Evolutionary conservation across 2,113 vertebrate genomes (phyloP).

Genomic region (Nyctibius bracteatus): DNA sequence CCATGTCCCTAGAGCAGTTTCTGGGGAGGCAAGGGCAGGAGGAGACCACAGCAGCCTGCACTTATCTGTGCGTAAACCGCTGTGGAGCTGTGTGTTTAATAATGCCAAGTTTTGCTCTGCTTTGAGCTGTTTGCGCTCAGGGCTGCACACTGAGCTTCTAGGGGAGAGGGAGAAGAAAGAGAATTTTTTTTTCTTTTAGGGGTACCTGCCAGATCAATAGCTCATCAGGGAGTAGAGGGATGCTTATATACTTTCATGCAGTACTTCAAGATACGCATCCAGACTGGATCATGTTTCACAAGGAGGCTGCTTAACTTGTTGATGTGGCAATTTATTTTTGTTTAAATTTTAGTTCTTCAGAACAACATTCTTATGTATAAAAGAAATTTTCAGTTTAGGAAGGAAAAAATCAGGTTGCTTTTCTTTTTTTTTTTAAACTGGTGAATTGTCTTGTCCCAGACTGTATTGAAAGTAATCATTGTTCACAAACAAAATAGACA

Average conservation of each 20-base stretch:
- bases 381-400: background rate
- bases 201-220: background rate
- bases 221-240: background rate
- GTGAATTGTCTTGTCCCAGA: background rate
- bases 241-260: background rate
- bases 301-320: background rate
- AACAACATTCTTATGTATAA: background rate
- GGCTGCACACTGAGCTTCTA: background rate
- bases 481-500: background rate
- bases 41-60: background rate
- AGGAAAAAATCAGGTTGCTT: background rate
- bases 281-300: background rate
- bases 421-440: background rate
- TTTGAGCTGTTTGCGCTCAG: background rate
- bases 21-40: background rate
- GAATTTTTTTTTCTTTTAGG: background rate
- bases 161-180: background rate
- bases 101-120: background rate
- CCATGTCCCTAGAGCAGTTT: background rate
- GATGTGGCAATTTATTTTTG: background rate
- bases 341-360: background rate
- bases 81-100: background rate
- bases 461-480: background rate
- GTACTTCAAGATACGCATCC: background rate
- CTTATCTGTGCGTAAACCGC: background rate